Conservation (phyloP, 1,140 invertebrate genomes). For the Asobara japonica region DNA sequence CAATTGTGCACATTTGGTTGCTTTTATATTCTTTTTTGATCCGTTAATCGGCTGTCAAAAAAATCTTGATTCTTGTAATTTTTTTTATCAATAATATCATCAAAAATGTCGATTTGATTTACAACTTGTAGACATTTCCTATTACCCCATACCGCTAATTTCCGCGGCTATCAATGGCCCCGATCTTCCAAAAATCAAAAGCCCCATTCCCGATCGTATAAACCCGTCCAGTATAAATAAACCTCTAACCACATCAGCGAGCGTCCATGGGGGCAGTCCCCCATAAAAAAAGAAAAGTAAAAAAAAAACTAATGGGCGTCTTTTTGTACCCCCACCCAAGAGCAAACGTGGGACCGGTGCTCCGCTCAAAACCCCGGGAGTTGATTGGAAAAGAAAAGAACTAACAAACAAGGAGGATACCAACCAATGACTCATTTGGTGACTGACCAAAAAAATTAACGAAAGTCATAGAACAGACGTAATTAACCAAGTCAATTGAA, state of each 20-base stretch:
- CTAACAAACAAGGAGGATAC: too few species aligned
- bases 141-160: neutral
- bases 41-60: too few species aligned
- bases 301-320: neutral
- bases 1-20: too few species aligned
- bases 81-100: too few species aligned
- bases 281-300: too few species aligned
- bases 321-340: neutral
- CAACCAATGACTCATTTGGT: too few species aligned
- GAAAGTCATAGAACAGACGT: too few species aligned
- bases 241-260: neutral
- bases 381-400: neutral
- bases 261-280: neutral
- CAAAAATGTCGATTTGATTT: neutral
- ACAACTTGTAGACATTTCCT: constrained; percentile 1
- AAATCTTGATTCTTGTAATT: too few species aligned
- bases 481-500: too few species aligned
- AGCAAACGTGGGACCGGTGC: neutral
- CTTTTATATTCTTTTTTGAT: too few species aligned
- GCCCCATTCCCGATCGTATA: neutral
- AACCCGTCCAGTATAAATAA: constrained; percentile 3
- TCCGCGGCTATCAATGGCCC: neutral
- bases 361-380: neutral
- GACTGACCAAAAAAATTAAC: too few species aligned
- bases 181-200: neutral